Base-by-base conservation (phyloP, 37 sponge, comb jelly and placozoan genomes). In the Hexactinellida sp. region DNA sequence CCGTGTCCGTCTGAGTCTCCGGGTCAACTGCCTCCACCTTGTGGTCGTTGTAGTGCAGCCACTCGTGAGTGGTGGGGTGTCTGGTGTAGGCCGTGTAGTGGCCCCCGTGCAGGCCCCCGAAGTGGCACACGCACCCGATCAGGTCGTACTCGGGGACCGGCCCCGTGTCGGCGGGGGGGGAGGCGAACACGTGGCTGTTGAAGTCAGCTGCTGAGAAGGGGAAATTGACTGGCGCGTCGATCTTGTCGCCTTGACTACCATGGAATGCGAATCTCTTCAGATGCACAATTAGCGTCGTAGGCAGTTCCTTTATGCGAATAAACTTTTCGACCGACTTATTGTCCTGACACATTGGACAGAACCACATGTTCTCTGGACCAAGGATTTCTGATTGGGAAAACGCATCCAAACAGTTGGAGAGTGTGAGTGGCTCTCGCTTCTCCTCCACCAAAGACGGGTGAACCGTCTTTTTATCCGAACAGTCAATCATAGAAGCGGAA, bases 261-360 rank as follows among this genome's bases (percentile, higher is more conserved):
- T 90, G 90, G 54, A 88, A 92, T 32, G 90, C 30, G 38, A 92
- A 92, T 83, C 93, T 90, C 87, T 92, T 92, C 83, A 92, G 71
- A 7, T 92, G 93, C 0, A 92, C 71, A 30, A 92, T 92, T 24
- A 92, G 84, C 0, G 89, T 90, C 37, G 54, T 38, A 32, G 93
- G 93, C 0, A 90, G 82, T 0, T 63, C 51, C 37, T 86, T 51
- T 7, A 90, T 82, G 24, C 51, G 39, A 34, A 92, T 82, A 0
- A 54, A 54, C 10, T 84, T 55, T 1, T 37, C 36, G 0, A 88
- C 93, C 7, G 63, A 32, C 24, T 83, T 84, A 36, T 84, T 39
- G 24, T 83, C 83, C 83, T 90, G 24, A 37, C 93, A 92, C 25
- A 47, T 63, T 1, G 93, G 89, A 87, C 93, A 92, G 55, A 47